These are phyloP conservation scores for Stratiolaelaps scimitus DNA, from an alignment of 1,140 invertebrate genomes.

Conservation along the genomic window DNA sequence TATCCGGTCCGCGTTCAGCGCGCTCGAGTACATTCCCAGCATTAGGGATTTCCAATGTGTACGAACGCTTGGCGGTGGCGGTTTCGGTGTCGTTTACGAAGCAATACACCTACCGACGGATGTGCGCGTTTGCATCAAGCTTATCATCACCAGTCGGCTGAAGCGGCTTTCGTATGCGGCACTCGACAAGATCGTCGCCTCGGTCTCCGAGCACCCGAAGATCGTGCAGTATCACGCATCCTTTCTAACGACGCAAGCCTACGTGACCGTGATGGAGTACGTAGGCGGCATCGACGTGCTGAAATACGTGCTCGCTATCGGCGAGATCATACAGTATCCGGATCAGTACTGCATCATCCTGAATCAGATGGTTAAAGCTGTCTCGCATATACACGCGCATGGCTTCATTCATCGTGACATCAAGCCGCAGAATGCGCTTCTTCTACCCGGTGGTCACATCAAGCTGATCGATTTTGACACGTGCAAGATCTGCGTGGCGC, in stretches of 20 bases:
- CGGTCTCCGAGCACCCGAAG: slow-evolving; percentile 7
- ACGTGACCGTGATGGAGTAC: slow-evolving; percentile 18
- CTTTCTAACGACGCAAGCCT: neutral
- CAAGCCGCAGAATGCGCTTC: neutral
- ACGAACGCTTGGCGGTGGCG: slow-evolving; percentile 2
- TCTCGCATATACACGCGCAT: slow-evolving; percentile 2
- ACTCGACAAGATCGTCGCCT: slow-evolving; percentile 10
- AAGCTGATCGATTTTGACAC: slow-evolving; percentile 25
- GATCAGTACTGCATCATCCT: neutral
- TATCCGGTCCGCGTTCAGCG: neutral
- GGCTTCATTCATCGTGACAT: slow-evolving; percentile 20
- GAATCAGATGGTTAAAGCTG: slow-evolving; percentile 15
- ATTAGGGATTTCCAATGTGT: neutral
- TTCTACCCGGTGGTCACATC: slow-evolving; percentile 10
- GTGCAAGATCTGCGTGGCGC: slow-evolving; percentile 14
- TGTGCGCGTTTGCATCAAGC: neutral
- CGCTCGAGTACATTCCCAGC: neutral
- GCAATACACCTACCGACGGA: neutral
- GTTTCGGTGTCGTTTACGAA: slow-evolving; percentile 15
- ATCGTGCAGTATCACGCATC: neutral
- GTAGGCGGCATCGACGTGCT: slow-evolving; percentile 3
- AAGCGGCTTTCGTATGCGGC: slow-evolving; percentile 3
- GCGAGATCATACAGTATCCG: neutral
- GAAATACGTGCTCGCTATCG: neutral
- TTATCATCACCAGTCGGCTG: neutral